Base-by-base conservation (phyloP, 1,140 invertebrate species). In the Cecropterus lyciades region DNA sequence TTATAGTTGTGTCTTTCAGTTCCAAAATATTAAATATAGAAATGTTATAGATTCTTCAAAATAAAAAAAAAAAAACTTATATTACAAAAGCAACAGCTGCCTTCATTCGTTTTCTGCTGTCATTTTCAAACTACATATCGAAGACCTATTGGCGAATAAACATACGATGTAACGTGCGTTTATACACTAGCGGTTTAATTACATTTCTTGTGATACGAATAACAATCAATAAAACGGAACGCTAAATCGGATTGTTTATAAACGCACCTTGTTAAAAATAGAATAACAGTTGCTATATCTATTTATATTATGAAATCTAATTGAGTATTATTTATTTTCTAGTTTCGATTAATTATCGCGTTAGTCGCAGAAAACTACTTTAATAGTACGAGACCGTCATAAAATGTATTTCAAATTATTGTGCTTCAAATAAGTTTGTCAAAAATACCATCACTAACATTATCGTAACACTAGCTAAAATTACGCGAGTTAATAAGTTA, bases 401-500 rank as follows among this genome's bases (percentile, higher is more conserved):
- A n/a, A n/a, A n/a, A n/a, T 49, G 17, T 49, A 20, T n/a, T 24
- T 49, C 20, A 13, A 17, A 49, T 49, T 6, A 49, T n/a, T 24
- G 11, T 37, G 14, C 42, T 42, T 46, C 45, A 62, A 73, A 75
- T 69, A 77, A 77, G 75, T 80, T 72, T 78, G 71, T 71, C 75
- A 70, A 13, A 52, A 65, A 65, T 65, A 65, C 51, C 67, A 67
- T 27, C 17, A 24, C 30, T 71, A 73, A 70, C 67, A 73, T 69
- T 73, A 80, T 30, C 37, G 33, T 59, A 70, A 70, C 67, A 68
- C 72, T 73, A 69, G 53, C 70, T 78, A 27, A 70, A 70, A 60
- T 71, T 82, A 79, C 57, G 59, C 65, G 68, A 72, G 68, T 76
- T 82, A 78, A 78, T 82, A 82, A 77, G 69, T 80, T 80, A 77